Percentiles rank a stretch among this genome's conserved stretches.
Evolutionary conservation across 35 echinoderm and acorn worm genomes (phyloP).

Genomic region (Hemicentrotus pulcherrimus): DNA sequence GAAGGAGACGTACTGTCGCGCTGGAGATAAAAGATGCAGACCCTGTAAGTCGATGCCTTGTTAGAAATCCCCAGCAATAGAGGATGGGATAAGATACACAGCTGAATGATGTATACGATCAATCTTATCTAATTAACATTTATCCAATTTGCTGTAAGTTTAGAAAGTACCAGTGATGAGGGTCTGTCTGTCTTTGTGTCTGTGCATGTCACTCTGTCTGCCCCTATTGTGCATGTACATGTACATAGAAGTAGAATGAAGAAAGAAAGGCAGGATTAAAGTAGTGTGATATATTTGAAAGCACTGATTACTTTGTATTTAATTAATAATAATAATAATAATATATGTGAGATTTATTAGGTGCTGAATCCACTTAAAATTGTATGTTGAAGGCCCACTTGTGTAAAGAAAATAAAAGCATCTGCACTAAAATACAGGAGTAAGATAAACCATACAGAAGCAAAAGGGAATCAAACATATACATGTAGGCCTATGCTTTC

Average conservation of each 20-base stretch:
- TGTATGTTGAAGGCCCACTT: too few relatives aligned
- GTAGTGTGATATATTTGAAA: too few relatives aligned
- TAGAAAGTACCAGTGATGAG: background rate
- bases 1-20: background rate
- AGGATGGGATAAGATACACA: background rate
- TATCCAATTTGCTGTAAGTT: slow-evolving; percentile 8
- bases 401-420: too few relatives aligned
- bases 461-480: too few relatives aligned
- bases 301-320: too few relatives aligned
- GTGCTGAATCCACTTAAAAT: too few relatives aligned
- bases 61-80: background rate
- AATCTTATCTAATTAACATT: slow-evolving; percentile 14
- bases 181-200: background rate
- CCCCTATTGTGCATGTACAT: background rate
- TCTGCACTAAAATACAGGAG: too few relatives aligned
- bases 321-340: too few relatives aligned
- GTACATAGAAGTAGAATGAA: background rate
- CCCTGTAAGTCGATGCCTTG: background rate
- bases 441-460: too few relatives aligned
- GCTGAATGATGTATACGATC: slow-evolving; percentile 11
- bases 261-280: background rate
- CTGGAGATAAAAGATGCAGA: background rate
- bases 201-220: background rate
- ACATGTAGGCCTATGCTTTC: too few relatives aligned
- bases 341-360: too few relatives aligned